Conservation (phyloP, 2,888 invertebrate species). For the Oscheius sp. region DNA sequence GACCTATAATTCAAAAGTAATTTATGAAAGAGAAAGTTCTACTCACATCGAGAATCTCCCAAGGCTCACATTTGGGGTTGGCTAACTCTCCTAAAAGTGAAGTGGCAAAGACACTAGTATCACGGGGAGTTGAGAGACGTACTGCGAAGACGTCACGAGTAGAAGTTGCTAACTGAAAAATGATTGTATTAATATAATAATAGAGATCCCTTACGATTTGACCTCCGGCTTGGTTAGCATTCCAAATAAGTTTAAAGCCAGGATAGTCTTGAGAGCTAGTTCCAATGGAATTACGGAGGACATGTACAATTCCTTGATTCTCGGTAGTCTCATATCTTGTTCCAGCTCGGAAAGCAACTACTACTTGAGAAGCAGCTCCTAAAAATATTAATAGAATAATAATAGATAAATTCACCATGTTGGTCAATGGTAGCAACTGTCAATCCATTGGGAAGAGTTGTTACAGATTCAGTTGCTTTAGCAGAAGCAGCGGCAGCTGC, state of each 20-base stretch:
- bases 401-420: slow-evolving; percentile 8
- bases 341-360: slow-evolving; percentile 84
- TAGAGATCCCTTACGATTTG: slow-evolving; percentile 37
- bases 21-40: neutral
- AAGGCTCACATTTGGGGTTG: slow-evolving; percentile 85
- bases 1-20: neutral
- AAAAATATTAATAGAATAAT: neutral
- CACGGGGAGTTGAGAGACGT: slow-evolving; percentile 47
- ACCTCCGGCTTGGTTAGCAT: slow-evolving; percentile 57
- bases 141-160: slow-evolving; percentile 63
- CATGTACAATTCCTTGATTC: slow-evolving; percentile 82
- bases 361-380: slow-evolving; percentile 77
- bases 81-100: slow-evolving; percentile 73
- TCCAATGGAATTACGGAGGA: slow-evolving; percentile 83
- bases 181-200: neutral
- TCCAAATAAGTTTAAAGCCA: slow-evolving; percentile 62
- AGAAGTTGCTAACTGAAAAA: slow-evolving; percentile 42
- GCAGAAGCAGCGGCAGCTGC: slow-evolving; percentile 17
- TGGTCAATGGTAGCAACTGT: slow-evolving; percentile 28
- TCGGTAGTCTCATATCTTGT: slow-evolving; percentile 84
- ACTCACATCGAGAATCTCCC: slow-evolving; percentile 82
- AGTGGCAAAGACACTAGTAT: slow-evolving; percentile 59
- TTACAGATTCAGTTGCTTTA: slow-evolving; percentile 15
- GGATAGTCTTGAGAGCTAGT: slow-evolving; percentile 71
- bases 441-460: slow-evolving; percentile 19